These are phyloP conservation scores for Acrossocheilus wenchowensis DNA, from an alignment of 2,797 vertebrate species.

Conservation along the genomic window DNA sequence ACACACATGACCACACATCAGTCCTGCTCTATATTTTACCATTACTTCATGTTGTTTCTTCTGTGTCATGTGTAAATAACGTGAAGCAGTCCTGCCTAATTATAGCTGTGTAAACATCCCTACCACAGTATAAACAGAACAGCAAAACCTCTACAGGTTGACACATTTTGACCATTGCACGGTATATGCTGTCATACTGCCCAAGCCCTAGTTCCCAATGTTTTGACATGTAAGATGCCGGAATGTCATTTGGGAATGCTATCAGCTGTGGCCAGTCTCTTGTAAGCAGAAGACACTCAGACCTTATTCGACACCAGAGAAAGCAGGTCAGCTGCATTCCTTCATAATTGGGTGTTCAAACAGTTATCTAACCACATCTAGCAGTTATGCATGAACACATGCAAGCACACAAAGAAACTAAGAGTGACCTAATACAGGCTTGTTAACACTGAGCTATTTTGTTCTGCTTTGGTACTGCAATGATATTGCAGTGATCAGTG, in stretches of 20 bases:
- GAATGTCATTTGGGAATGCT: slow-evolving; percentile 16
- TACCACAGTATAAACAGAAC: slow-evolving; percentile 13
- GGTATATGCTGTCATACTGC: not conserved
- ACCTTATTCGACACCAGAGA: slow-evolving; percentile 55
- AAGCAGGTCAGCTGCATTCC: slow-evolving; percentile 64
- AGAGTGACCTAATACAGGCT: slow-evolving; percentile 23
- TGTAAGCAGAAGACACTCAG: slow-evolving; percentile 27
- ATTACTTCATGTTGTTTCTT: not conserved
- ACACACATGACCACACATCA: not conserved
- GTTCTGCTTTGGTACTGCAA: slow-evolving; percentile 21
- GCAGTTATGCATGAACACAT: slow-evolving; percentile 45
- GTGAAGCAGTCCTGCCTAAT: not conserved
- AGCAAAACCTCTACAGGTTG: not conserved
- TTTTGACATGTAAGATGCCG: slow-evolving; percentile 26
- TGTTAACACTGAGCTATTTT: not conserved
- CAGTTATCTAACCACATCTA: slow-evolving; percentile 57
- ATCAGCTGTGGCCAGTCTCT: slow-evolving; percentile 29
- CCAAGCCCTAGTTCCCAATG: not conserved
- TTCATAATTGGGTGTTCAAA: slow-evolving; percentile 62
- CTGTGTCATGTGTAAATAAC: slow-evolving; percentile 7
- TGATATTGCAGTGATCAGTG: slow-evolving; percentile 33
- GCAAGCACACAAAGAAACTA: not conserved
- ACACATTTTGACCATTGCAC: not conserved
- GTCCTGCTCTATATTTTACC: not conserved
- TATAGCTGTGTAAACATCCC: not conserved